Evolutionary conservation across 2,888 invertebrate species (phyloP), one percentile per base, ranked within the genome.

Genomic region (Didymodactylos carnosus): DNA sequence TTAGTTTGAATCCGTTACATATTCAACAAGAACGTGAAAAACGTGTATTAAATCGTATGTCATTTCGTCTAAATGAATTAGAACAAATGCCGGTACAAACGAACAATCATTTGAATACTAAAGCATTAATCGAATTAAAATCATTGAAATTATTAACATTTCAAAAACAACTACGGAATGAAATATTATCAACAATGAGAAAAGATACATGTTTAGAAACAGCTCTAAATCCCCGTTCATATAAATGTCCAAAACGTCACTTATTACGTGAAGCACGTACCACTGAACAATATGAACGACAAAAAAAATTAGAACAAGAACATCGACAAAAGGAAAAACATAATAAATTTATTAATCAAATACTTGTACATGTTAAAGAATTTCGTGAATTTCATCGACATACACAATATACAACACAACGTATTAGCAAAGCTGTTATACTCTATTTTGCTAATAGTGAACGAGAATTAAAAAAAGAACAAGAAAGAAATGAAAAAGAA

Each of bases 401-500:
- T 76, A 77, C 80, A n/a, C 2, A 29, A 35, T 35, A 35, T 11
- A 19, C 62, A 19, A 79, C 80, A n/a, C 89, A 89, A 3, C 93
- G 92, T 82, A 83, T 92, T 80, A 88, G 88, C 19, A 95, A 94
- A 84, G 93, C 95, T 0, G 89, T 98, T 39, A 89, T 94, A 87
- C 92, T 92, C 82, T 91, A 95, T 84, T 95, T 98, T 84, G 94
- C 94, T 4, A 98, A 98, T 85, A 95, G 94, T 14, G 98, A 98
- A 83, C 87, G 95, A 29, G 98, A 98, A 81, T 94, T 95, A 83
- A 97, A 97, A 88, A 98, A 97, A 83, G 97, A 98, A 84, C 97
- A 98, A 82, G 95, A 97, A 83, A 88, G 95, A 72, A 94, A 97
- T 76, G 98, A 98, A 83, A 97, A 97, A 82, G 95, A 97, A 84